Evolutionary conservation across 1,140 invertebrate genomes (phyloP), one percentile per base, ranked within the genome.

Genomic region (Helicoverpa zea): DNA sequence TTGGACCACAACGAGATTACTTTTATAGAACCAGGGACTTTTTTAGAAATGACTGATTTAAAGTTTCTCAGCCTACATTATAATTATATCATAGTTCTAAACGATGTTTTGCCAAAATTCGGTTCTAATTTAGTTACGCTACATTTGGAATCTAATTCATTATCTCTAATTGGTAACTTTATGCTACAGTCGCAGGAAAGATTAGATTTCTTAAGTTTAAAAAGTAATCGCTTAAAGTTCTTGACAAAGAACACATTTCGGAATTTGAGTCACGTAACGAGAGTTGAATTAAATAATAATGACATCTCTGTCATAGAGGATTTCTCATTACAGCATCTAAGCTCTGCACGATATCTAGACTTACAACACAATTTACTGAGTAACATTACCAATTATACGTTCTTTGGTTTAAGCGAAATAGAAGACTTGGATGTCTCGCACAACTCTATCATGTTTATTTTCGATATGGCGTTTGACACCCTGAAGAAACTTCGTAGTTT

Each of bases 401-500:
- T 98, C 89, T 96, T 96, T 3, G 97, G 97, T 77, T 91, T 98
- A 54, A 95, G 96, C 86, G 96, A 97, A 85, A 90, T 98, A 49
- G 96, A 97, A 92, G 97, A 97, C 85, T 93, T 98, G 4, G 96
- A 96, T 84, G 85, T 98, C 43, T 95, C 96, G 3, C 86, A 96
- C 30, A 97, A 98, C 88, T 94, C 95, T 74, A 96, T 97, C 54
- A 89, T 94, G 79, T 94, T 92, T 78, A 96, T 98, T 72, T 96
- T 96, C 87, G 95, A 96, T 2, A 96, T 96, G 86, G 95, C 96
- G 2, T 97, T 97, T 84, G 95, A 96, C 77, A 94, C 95, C 47
- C 87, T 97, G 23, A 96, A 96, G 84, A 97, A 96, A 81, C 87
- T 98, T 13, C 95, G 96, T 82, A 95, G 95, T 23, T 87, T 98